Conservation (phyloP, 2,888 invertebrate species). For the Hirudinaria manillensis region DNA sequence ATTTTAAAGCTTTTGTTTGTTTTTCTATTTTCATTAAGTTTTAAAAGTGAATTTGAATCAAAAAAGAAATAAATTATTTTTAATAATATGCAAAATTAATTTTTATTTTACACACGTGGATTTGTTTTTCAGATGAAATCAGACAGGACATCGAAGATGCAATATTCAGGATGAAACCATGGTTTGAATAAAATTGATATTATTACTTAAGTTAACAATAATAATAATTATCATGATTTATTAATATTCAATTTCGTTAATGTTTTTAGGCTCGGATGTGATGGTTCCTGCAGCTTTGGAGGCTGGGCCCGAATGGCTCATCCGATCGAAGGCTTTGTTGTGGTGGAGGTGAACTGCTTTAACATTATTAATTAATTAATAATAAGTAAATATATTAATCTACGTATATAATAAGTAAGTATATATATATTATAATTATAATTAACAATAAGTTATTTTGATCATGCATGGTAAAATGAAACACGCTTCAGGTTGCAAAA, state of each 20-base stretch:
- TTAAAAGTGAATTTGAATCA: too few species aligned
- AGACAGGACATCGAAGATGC: slow-evolving; percentile 96
- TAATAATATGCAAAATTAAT: too few species aligned
- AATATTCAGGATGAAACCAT: slow-evolving; percentile 86
- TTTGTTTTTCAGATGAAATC: slow-evolving; percentile 72
- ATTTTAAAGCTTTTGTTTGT: neutral
- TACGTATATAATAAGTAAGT: too few species aligned
- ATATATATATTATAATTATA: too few species aligned
- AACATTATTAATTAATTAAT: too few species aligned
- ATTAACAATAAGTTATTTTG: too few species aligned
- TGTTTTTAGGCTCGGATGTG: slow-evolving; percentile 71
- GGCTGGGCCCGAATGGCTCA: slow-evolving; percentile 99
- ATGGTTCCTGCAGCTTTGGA: slow-evolving; percentile 68
- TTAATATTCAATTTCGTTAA: neutral
- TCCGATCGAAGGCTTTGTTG: slow-evolving; percentile 81
- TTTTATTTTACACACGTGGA: neutral
- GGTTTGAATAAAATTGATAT: slow-evolving; percentile 59
- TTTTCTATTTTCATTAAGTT: too few species aligned
- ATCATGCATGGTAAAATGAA: neutral
- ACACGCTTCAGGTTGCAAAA: slow-evolving; percentile 56
- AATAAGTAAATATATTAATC: too few species aligned
- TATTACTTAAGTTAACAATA: neutral
- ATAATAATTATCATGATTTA: neutral
- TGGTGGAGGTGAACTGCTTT: slow-evolving; percentile 75
- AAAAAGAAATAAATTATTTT: too few species aligned